Evolutionary conservation across 2,797 vertebrate species (phyloP).

Genomic region (Bradypodion ventrale): DNA sequence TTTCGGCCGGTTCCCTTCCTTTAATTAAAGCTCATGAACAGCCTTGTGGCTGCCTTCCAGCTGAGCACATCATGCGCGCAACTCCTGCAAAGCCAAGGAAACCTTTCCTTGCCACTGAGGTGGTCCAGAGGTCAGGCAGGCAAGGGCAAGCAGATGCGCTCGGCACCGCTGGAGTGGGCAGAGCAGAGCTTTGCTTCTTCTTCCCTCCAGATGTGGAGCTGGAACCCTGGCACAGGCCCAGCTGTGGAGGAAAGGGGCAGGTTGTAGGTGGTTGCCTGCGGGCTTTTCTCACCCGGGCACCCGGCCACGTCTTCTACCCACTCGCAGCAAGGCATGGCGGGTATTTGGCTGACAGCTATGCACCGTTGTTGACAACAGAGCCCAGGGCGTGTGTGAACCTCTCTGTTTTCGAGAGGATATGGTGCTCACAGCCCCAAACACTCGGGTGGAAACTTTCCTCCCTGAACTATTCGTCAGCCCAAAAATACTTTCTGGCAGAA

Average conservation of each 20-base stretch:
- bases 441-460: not conserved
- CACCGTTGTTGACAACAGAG: not conserved
- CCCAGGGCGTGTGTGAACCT: not conserved
- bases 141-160: no score
- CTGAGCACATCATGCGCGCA: not conserved
- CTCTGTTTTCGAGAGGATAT: not conserved
- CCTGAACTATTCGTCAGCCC: not conserved
- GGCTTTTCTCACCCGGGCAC: not conserved
- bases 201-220: not conserved
- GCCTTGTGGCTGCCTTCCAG: not conserved
- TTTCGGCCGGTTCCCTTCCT: not conserved
- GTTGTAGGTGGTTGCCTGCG: not conserved
- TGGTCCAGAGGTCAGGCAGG: conserved; percentile 1
- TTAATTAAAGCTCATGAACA: conserved; percentile 4
- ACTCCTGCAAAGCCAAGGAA: not conserved
- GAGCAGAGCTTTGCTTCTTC: no score
- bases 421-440: no score
- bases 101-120: not conserved
- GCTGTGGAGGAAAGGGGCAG: not conserved
- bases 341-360: not conserved
- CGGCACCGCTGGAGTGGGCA: no score
- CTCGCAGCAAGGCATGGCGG: not conserved
- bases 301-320: not conserved
- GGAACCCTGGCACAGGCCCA: not conserved
- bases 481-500: not conserved